Conservation (phyloP, 2,888 invertebrate species). For the Dynastes grantii region DNA sequence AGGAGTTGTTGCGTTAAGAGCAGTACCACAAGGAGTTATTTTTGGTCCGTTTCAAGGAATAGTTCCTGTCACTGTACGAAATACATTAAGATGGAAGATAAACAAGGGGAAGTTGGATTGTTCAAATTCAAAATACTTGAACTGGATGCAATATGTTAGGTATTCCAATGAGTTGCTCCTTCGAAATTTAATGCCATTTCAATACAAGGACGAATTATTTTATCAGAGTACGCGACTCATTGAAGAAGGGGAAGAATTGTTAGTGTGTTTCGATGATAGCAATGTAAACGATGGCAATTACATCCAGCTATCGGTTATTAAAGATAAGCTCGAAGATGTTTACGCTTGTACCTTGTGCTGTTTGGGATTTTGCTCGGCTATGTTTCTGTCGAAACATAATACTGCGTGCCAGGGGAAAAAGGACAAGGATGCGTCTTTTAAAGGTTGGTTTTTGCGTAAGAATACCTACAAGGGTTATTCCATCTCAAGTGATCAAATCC, state of each 20-base stretch:
- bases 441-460: too few relatives aligned
- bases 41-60: conserved; percentile 1
- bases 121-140: background rate
- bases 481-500: too few relatives aligned
- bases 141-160: conserved; percentile 20
- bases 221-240: background rate
- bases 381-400: too few relatives aligned
- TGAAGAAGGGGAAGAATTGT: background rate
- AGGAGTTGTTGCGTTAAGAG: background rate
- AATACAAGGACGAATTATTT: conserved; percentile 3
- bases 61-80: background rate
- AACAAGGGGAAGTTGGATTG: background rate
- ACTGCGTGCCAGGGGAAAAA: too few relatives aligned
- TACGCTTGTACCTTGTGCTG: background rate
- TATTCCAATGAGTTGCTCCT: background rate
- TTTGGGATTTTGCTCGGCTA: background rate
- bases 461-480: too few relatives aligned
- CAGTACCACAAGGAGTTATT: background rate
- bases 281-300: background rate
- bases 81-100: background rate
- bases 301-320: background rate
- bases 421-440: too few relatives aligned
- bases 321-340: background rate
- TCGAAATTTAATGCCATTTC: conserved; percentile 1
- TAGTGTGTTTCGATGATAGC: background rate